Conservation (phyloP, 2,113 vertebrate genomes). For the Perca schrenkii region DNA sequence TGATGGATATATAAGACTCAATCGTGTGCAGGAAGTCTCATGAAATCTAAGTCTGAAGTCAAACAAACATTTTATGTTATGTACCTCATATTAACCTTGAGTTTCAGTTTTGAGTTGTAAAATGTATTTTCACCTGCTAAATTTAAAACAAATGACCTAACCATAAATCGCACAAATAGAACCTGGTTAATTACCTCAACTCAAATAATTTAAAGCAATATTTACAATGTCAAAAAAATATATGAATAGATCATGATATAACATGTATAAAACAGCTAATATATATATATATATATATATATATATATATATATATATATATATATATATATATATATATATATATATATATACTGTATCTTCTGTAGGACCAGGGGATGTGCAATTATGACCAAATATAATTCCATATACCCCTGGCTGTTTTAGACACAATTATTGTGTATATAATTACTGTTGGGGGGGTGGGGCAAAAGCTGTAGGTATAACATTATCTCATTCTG, state of each 20-base stretch:
- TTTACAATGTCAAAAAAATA: not conserved
- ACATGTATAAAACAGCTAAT: not conserved
- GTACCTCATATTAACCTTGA: no score
- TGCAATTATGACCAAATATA: not conserved
- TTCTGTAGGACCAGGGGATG: not conserved
- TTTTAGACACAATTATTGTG: not conserved
- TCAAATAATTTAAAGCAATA: not conserved
- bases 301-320: not conserved
- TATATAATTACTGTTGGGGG: no score
- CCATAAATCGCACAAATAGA: not conserved
- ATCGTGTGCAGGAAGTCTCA: not conserved
- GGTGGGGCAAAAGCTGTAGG: not conserved
- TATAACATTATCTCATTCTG: conserved; percentile 19
- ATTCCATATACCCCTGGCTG: not conserved
- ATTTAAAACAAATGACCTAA: not conserved
- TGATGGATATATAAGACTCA: not conserved
- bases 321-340: no score
- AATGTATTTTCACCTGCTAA: no score
- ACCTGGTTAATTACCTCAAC: not conserved
- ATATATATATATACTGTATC: no score
- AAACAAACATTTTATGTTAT: no score
- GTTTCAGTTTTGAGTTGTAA: no score
- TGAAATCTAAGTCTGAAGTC: not conserved
- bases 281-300: no score
- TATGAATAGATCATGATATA: not conserved